Evolutionary conservation across 2,113 vertebrate genomes (phyloP), one percentile per base, ranked within the genome.

Genomic region (Climacteris rufus): DNA sequence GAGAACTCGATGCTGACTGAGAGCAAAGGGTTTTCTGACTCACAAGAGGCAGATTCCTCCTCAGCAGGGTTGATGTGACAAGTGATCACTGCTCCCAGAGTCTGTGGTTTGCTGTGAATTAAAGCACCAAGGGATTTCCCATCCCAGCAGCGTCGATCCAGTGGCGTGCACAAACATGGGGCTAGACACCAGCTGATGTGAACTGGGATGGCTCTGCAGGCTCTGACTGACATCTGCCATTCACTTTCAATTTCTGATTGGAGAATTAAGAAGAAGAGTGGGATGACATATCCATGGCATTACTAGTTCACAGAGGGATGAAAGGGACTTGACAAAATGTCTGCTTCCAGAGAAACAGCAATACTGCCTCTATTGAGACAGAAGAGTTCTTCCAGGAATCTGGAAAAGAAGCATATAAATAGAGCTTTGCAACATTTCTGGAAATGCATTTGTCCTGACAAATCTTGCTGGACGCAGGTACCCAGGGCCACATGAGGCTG

Each of bases 81-180:
- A 91, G 66, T 37, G 63, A 90, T 59, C 69, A 33, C 74, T 22
- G 19, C 53, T 83, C 24, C 59, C 79, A 90, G 82, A 72, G 27
- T 5, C 68, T 63, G 47, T 2, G 0, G 27, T 56, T 87, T 52
- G 60, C 83, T 66, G 42, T 45, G 70, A 86, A 74, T 74, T 69
- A 30, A 61, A 2, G 37, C 85, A 65, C 47, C 35, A 8, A 44
- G 56, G 66, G 78, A 91, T 93, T 87, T 87, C 61, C 81, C 13
- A 1, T 31, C 52, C 78, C 1, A 0, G 59, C 61, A 78, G 69
- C 0, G 0, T 47, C 0, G 1, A 63, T 40, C 44, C 49, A 79
- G 63, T 10, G 80, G 45, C 0, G 2, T 13, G 24, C 44, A 44
- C 33, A 57, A 70, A 61, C 42, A 7, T 0, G 5, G 60, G 59